Evolutionary conservation across 2,797 vertebrate species (phyloP).

Genomic region (Poecilia gillii): DNA sequence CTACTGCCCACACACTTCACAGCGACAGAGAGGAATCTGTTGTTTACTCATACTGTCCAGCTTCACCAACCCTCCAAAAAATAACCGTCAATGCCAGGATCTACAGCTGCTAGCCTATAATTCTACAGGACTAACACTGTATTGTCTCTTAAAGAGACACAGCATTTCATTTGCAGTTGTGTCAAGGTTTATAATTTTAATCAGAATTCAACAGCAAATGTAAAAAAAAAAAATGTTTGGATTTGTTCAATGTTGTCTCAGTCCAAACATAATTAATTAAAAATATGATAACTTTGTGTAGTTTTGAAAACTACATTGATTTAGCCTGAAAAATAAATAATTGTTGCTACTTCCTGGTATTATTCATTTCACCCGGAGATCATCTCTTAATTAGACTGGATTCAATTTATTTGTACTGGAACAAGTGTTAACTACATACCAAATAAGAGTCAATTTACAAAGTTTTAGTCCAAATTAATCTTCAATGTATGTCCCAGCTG

Average conservation of each 20-base stretch:
- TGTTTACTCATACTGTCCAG: conserved; percentile 59
- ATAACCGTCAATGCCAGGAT: conserved; percentile 6
- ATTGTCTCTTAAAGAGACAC: not conserved
- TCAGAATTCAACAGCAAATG: not conserved
- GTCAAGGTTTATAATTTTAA: not conserved
- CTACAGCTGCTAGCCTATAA: conserved; percentile 24
- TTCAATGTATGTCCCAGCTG: not conserved
- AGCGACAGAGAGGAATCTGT: conserved; percentile 71
- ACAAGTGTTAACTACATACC: not conserved
- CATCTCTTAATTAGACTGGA: not conserved
- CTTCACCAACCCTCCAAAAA: conserved; percentile 33
- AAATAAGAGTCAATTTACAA: not conserved
- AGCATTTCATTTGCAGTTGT: not conserved
- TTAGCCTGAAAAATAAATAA: not conserved
- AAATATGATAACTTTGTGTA: not conserved
- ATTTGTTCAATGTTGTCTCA: not conserved
- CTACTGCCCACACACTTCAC: conserved; percentile 66
- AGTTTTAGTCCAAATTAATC: not conserved
- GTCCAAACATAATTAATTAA: not conserved
- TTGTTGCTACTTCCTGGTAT: not conserved
- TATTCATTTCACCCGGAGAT: not conserved
- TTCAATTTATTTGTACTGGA: not conserved
- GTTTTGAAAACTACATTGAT: not conserved
- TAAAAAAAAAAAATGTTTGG: not conserved
- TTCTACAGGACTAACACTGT: not conserved